Evolutionary conservation across 2,888 invertebrate genomes (phyloP).

Genomic region (Carpatolechia fugitivella): DNA sequence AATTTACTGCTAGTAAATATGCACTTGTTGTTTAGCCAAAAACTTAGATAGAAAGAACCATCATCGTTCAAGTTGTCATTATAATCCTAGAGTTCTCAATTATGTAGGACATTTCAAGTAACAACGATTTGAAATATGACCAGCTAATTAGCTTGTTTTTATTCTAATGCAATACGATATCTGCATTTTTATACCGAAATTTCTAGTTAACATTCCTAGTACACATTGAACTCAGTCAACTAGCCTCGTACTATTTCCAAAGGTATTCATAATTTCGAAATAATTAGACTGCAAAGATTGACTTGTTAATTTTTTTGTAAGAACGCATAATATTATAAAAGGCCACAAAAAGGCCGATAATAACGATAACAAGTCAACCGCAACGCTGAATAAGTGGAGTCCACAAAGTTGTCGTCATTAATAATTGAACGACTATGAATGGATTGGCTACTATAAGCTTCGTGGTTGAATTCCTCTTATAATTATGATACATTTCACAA

Average conservation of each 20-base stretch:
- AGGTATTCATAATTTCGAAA: neutral
- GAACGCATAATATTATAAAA: neutral
- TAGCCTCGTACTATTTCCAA: neutral
- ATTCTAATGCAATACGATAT: neutral
- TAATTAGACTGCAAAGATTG: slow-evolving; percentile 3
- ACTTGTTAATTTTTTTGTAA: neutral
- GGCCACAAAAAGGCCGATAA: neutral
- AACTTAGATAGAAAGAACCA: too few species aligned
- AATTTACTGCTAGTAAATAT: neutral
- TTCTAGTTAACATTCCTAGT: neutral
- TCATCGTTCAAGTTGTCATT: too few species aligned
- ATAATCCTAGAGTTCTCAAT: too few species aligned
- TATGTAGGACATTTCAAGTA: too few species aligned
- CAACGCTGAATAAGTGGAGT: neutral
- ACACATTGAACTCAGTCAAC: neutral
- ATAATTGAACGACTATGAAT: slow-evolving; percentile 16
- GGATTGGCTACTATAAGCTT: slow-evolving; percentile 34
- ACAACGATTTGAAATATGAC: too few species aligned
- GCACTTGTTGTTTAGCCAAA: neutral
- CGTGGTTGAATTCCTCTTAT: slow-evolving; percentile 48
- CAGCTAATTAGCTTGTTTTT: too few species aligned
- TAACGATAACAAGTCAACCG: neutral
- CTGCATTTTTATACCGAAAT: neutral
- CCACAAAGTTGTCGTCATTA: slow-evolving; percentile 9
- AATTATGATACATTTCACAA: slow-evolving; percentile 51